Conservation (phyloP, 2,113 vertebrate genomes). For the Nycticebus coucang region DNA sequence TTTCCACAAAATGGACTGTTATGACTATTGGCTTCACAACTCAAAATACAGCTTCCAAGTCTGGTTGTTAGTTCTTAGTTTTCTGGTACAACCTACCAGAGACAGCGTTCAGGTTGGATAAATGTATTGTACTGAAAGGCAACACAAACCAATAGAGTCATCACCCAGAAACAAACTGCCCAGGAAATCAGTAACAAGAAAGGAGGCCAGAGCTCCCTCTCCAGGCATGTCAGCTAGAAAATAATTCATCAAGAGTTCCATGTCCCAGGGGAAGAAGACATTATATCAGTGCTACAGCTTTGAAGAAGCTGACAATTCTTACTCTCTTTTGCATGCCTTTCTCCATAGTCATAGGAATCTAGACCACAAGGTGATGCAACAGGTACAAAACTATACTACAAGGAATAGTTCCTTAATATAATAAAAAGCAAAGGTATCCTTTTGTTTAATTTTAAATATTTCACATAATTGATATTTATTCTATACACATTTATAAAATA, state of each 20-base stretch:
- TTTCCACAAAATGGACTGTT: slow-evolving; percentile 39
- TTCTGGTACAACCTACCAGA: neutral
- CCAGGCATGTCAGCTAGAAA: slow-evolving; percentile 34
- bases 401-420: neutral
- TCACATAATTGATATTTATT: slow-evolving; percentile 30
- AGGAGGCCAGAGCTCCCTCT: slow-evolving; percentile 1
- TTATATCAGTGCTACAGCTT: neutral
- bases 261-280: neutral
- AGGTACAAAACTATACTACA: neutral
- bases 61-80: neutral
- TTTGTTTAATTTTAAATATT: slow-evolving; percentile 45
- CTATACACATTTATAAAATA: neutral
- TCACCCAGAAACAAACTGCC: neutral
- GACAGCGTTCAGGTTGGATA: neutral
- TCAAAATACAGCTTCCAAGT: neutral
- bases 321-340: neutral
- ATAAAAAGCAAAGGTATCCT: neutral
- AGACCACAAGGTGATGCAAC: neutral
- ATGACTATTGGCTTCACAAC: neutral
- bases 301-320: slow-evolving; percentile 34
- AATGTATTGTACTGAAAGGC: slow-evolving; percentile 25
- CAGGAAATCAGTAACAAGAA: slow-evolving; percentile 12
- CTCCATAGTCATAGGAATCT: slow-evolving; percentile 45
- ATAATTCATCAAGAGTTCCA: neutral
- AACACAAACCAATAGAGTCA: slow-evolving; percentile 3